A percentile compares a stretch with the other conserved stretches of the same genome.
These are phyloP conservation scores for Albula goreensis DNA, from an alignment of 2,113 vertebrate genomes.

Conservation along the genomic window DNA sequence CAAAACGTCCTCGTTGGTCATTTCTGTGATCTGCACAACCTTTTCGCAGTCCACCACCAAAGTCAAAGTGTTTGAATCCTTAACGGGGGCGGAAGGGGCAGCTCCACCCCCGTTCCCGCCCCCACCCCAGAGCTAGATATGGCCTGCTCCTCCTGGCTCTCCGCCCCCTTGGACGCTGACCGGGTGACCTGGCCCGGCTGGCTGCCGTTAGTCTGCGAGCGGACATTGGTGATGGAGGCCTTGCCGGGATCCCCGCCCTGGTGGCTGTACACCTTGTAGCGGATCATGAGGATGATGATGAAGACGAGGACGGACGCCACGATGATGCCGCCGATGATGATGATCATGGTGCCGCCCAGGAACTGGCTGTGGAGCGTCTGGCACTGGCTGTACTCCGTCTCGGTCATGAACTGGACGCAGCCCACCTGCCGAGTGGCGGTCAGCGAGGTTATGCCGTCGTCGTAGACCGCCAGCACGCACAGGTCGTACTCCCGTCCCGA, in stretches of 20 bases:
- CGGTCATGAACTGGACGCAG: conserved; percentile 80
- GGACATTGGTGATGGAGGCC: conserved; percentile 62
- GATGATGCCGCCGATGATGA: conserved; percentile 92
- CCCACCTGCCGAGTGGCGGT: conserved; percentile 82
- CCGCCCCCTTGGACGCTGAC: conserved; percentile 66
- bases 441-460: conserved; percentile 76
- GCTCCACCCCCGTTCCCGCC: background rate
- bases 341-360: conserved; percentile 93
- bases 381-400: conserved; percentile 78
- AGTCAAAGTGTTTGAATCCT: conserved; percentile 64
- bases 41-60: conserved; percentile 63
- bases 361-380: conserved; percentile 84
- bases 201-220: conserved; percentile 74
- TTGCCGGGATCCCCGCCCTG: conserved; percentile 71
- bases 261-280: conserved; percentile 87
- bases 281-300: conserved; percentile 91
- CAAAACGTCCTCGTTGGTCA: conserved; percentile 59
- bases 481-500: conserved; percentile 87
- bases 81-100: conserved; percentile 58
- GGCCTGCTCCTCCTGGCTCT: conserved; percentile 63
- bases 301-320: conserved; percentile 92
- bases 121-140: conserved; percentile 37
- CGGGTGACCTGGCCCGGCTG: conserved; percentile 67
- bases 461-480: conserved; percentile 85
- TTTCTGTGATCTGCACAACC: conserved; percentile 47